phyloP scores from a whole-genome alignment of 2,113 vertebrate genomes.

The Siniperca chuatsi region DNA sequence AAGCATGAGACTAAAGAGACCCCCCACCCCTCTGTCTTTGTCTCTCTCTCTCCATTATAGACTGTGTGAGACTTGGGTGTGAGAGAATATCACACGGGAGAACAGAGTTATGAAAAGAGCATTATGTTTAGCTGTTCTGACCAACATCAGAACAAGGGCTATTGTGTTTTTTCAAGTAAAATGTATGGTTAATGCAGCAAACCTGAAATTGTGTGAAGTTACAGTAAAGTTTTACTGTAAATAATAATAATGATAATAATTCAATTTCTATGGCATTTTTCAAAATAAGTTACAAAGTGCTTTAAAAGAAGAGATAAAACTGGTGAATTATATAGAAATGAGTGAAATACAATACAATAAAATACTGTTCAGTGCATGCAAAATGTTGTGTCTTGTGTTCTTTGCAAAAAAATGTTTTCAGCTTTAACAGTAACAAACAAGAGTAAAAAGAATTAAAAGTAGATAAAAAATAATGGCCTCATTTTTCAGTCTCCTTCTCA shows the following conservation, averaged over 20 bases:
- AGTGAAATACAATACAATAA: neutral
- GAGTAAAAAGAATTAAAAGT: neutral
- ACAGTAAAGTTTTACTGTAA: neutral
- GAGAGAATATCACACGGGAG: constrained; percentile 66
- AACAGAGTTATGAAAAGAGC: constrained; percentile 63
- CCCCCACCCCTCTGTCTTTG: constrained; percentile 54
- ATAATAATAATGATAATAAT: neutral
- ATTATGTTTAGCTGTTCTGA: constrained; percentile 40
- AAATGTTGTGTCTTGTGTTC: neutral
- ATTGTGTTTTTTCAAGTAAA: neutral
- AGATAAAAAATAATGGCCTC: neutral
- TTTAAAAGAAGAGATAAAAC: neutral
- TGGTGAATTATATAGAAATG: neutral
- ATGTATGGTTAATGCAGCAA: neutral
- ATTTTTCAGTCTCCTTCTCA: neutral
- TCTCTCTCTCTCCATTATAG: constrained; percentile 61
- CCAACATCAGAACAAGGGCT: neutral
- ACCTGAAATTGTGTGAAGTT: neutral
- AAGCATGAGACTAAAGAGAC: constrained; percentile 84
- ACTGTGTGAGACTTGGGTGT: constrained; percentile 68
- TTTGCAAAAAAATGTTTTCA: neutral
- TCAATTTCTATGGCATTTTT: neutral
- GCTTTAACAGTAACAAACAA: neutral
- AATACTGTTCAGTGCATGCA: neutral
- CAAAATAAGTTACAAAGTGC: neutral